Base-by-base conservation (phyloP, 2,888 invertebrate species). In the Nemotelus pantherinus region DNA sequence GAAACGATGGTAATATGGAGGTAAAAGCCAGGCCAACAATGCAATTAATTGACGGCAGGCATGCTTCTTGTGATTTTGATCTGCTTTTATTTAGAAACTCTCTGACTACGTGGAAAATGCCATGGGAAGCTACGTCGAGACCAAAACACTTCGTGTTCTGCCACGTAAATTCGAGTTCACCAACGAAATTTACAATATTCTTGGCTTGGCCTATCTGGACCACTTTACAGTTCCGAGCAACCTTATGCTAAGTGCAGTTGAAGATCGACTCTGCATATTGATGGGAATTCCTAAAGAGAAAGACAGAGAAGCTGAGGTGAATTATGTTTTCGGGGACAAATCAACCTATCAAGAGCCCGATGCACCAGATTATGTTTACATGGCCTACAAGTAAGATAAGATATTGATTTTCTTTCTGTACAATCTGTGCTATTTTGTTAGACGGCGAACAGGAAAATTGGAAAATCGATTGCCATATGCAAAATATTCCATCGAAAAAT, bases 161-260 rank as follows among this genome's bases (percentile, higher is more conserved):
- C 86, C 87, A 6, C 85, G 86, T 84, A 86, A 85, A 80, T 86
- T 86, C 80, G 85, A 86, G 80, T 87, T 85, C 77, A 82, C 84
- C 43, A 85, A 85, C 80, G 86, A 87, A 80, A 84, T 86, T 44
- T 86, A 84, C 76, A 86, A 87, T 80, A 83, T 83, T 5, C 72
- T 86, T 45, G 86, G 84, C 3, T 74, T 87, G 77, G 83, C 86
- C n/a, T 83, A 84, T 80, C 80, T 84, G 58, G 85, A 85, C 81
- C 81, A 81, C 77, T 25, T 76, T 2, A 47, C 7, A 9, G 77
- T 80, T n/a, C 79, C 79, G 5, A 43, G 63, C 3, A 55, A 71
- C 58, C 48, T 78, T 3, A 64, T 74, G 25, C 3, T 64, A 6
- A n/a, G 44, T 10, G 2, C 44, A 4, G n/a, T 77, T 39, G 55